A percentile compares a stretch with the other conserved stretches of the same genome.
These are phyloP conservation scores for Apodemia zela DNA, from an alignment of 2,888 invertebrate species.

Conservation along the genomic window DNA sequence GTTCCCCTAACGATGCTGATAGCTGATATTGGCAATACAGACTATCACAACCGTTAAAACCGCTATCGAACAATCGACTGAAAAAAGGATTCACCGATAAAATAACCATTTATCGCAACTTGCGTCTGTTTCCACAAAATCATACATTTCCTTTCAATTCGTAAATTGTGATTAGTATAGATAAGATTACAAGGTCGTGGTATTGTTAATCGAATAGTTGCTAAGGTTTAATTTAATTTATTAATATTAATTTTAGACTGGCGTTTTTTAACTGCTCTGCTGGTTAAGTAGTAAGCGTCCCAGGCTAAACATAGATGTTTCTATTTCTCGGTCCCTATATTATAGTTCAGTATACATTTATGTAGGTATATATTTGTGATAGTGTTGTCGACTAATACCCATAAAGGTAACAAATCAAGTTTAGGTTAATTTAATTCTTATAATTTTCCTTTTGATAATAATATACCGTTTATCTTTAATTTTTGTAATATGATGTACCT, in stretches of 20 bases:
- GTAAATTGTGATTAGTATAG: conserved; percentile 46
- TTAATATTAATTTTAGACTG: background rate
- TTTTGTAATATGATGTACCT: too few species aligned
- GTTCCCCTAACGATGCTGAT: background rate
- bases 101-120: conserved; percentile 67
- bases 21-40: conserved; percentile 25
- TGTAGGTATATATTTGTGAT: too few species aligned
- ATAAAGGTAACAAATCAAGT: too few species aligned
- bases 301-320: too few species aligned
- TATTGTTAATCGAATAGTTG: conserved; percentile 40
- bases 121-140: conserved; percentile 49
- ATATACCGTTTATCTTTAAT: too few species aligned
- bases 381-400: too few species aligned
- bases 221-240: conserved; percentile 1
- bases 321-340: too few species aligned
- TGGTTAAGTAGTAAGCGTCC: too few species aligned
- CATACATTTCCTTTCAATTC: conserved; percentile 60
- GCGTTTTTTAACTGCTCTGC: too few species aligned
- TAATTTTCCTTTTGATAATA: too few species aligned
- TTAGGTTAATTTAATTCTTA: too few species aligned
- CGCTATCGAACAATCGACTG: conserved; percentile 73
- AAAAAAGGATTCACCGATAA: conserved; percentile 69
- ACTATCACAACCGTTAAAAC: conserved; percentile 58
- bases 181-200: conserved; percentile 43
- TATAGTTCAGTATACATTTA: too few species aligned